Base-by-base conservation (phyloP, 2,797 vertebrate genomes). In the Dryobates pubescens region DNA sequence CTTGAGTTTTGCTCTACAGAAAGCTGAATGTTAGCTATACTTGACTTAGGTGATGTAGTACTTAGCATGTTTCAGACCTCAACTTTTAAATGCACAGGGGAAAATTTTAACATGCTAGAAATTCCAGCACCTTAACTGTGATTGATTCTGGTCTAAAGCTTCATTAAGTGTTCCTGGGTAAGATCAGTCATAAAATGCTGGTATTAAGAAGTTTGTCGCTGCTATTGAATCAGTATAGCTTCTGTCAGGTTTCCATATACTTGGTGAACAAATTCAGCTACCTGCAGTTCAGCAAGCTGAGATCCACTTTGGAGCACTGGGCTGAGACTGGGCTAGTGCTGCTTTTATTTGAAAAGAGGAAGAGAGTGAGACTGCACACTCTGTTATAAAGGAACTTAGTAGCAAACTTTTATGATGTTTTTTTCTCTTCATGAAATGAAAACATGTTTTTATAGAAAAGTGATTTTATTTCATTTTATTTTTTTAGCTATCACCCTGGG, bases 161-260 rank as follows among this genome's bases (percentile, higher is more conserved):
- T 82, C n/a, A 18, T 9, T 13, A 36, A 73, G 6, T 43, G 4
- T 32, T 80, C 24, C 20, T 27, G 43, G 17, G 32, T 26, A 69
- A n/a, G 56, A 34, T 8, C 36, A 17, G 6, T 61, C 5, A 15
- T 59, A 19, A 41, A 19, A 32, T 36, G 12, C 17, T 27, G 32
- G 4, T 24, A 8, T n/a, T 18, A 12, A 27, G 7, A 3, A 41
- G 67, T 82, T 64, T 38, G 45, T 79, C 45, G 14, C 15, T 29
- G 72, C 22, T 67, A 7, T 57, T 13, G 38, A 30, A 56, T 51
- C 32, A 6, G 1, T 43, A 0, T 59, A 45, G 29, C 23, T 18
- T 1, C 36, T 91, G 59, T 70, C 18, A 17, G 0, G 3, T 54
- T 5, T 2, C 17, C 8, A 0, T 17, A 0, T 6, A 3, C 30